Evolutionary conservation across 2,888 invertebrate genomes (phyloP), one percentile per base, ranked within the genome.

Genomic region (Stenodema calcarata): DNA sequence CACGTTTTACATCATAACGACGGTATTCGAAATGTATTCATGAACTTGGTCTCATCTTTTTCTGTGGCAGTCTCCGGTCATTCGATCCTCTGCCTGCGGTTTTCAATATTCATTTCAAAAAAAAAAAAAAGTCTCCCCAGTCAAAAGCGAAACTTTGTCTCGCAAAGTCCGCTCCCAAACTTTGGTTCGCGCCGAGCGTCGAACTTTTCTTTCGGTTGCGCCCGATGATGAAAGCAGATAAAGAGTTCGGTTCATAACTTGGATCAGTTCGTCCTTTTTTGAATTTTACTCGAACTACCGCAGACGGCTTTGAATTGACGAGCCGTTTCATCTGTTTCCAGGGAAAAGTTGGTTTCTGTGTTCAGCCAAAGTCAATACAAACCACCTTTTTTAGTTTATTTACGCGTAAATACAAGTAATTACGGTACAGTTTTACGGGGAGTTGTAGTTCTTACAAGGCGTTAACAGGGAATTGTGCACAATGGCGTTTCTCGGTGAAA

Each of bases 1-100:
- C 62, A 62, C 62, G 62, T 62, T 62, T 62, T 62, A 62, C 62
- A 62, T 62, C 62, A 62, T 62, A 62, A 62, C 62, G 62, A 62
- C 62, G 9, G 62, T 18, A 62, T 62, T 62, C 62, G 23, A 62
- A 62, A 62, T 62, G 62, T 62, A 62, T 62, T 62, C 62, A 62
- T 62, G 62, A 62, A 62, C 62, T 62, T 62, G 23, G 62, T 62
- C 54, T n/a, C 54, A 54, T 18, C 62, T 23, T 62, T 62, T 62
- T 62, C 62, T 62, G 23, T 27, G 18, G 23, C 11, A 9, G 62
- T 23, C 62, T 23, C 23, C 18, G 54, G n/a, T 23, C 23, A 23
- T 35, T 62, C 27, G 11, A 11, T 23, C 27, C 23, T n/a, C 18
- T 12, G 23, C 62, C 23, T 11, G 62, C 11, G 62, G 62, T 62